Evolutionary conservation across 2,797 vertebrate genomes (phyloP).

Genomic region (Myotis myotis): DNA sequence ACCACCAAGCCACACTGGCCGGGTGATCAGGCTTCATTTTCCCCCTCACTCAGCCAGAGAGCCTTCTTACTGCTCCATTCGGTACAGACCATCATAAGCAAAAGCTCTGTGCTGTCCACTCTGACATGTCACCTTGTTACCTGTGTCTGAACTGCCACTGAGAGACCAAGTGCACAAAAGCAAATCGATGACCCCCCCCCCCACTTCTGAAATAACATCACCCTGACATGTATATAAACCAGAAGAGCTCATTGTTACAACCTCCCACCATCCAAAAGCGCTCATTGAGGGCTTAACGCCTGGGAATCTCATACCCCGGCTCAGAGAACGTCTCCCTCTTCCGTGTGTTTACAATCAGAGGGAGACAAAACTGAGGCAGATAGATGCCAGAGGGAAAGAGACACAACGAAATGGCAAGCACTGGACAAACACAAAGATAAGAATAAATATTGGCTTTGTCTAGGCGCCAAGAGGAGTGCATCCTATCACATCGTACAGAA

Average conservation of each 20-base stretch:
- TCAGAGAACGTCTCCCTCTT: neutral
- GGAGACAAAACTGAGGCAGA: slow-evolving; percentile 26
- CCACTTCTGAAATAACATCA: neutral
- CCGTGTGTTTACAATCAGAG: neutral
- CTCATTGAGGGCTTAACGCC: neutral
- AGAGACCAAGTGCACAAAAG: neutral
- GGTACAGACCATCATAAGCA: neutral
- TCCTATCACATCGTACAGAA: neutral
- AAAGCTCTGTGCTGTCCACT: neutral
- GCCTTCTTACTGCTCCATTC: neutral
- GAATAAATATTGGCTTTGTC: slow-evolving; percentile 57
- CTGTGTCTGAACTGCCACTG: neutral
- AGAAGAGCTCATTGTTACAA: neutral
- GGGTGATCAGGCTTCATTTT: neutral
- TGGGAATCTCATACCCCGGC: neutral
- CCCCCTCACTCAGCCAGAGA: neutral
- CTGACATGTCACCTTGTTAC: neutral
- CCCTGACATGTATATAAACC: neutral
- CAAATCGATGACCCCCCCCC: neutral
- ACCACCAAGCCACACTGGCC: no score
- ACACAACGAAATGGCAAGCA: neutral
- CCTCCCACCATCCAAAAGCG: neutral
- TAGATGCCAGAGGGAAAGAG: slow-evolving; percentile 1
- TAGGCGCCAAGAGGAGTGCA: neutral
- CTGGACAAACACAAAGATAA: slow-evolving; percentile 34